Conservation (phyloP, 2,113 vertebrate species). For the Pygathrix nemaeus region DNA sequence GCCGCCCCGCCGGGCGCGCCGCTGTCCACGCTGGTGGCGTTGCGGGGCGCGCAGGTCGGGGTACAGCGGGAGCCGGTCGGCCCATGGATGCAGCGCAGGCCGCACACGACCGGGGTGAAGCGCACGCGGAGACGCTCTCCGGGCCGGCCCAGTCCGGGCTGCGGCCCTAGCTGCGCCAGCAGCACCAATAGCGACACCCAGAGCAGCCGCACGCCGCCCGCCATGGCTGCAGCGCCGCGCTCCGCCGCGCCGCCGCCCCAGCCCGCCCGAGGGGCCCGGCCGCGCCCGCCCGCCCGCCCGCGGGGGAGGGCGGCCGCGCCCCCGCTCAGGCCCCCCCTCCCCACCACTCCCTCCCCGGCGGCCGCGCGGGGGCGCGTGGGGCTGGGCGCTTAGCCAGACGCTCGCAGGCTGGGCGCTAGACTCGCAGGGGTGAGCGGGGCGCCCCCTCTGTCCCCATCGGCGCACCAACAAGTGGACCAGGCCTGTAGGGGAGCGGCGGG, state of each 20-base stretch:
- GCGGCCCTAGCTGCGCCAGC: slow-evolving; percentile 65
- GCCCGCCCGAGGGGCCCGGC: slow-evolving; percentile 76
- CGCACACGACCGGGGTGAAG: slow-evolving; percentile 93
- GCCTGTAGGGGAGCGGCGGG: background rate
- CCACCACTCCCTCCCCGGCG: slow-evolving; percentile 76
- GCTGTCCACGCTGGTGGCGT: slow-evolving; percentile 91
- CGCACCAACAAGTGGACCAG: slow-evolving; percentile 69
- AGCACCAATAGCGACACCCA: slow-evolving; percentile 72
- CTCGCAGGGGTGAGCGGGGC: slow-evolving; percentile 40
- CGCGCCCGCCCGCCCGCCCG: slow-evolving; percentile 73
- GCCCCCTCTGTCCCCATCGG: slow-evolving; percentile 51
- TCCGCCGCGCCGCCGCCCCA: slow-evolving; percentile 77
- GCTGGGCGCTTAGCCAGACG: slow-evolving; percentile 75
- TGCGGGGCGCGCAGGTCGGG: slow-evolving; percentile 90
- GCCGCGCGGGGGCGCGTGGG: slow-evolving; percentile 81
- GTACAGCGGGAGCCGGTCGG: slow-evolving; percentile 85
- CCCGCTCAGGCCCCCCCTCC: slow-evolving; percentile 67
- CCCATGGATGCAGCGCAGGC: slow-evolving; percentile 86
- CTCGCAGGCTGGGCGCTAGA: slow-evolving; percentile 74
- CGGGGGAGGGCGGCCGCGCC: slow-evolving; percentile 75
- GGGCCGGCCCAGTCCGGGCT: slow-evolving; percentile 75
- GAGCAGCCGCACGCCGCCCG: slow-evolving; percentile 75
- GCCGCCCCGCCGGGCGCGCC: slow-evolving; percentile 78
- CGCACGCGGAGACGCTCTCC: slow-evolving; percentile 87
- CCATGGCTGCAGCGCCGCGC: slow-evolving; percentile 80